Base-by-base conservation (phyloP, 92 coral and sea anemone genomes). In the Palythoa grandiflora region DNA sequence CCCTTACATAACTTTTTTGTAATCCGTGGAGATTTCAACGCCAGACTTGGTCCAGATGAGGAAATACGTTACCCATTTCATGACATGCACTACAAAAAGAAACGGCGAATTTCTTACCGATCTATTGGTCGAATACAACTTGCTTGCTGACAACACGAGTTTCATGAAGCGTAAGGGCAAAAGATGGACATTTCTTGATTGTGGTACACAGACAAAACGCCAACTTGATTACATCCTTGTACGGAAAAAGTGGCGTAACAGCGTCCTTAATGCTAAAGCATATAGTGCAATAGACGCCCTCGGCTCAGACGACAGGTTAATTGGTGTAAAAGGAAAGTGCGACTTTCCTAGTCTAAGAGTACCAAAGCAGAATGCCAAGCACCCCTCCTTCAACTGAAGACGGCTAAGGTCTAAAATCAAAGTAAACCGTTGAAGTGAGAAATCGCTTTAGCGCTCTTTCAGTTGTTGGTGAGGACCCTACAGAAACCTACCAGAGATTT, bases 231-330 rank as follows among this genome's bases (percentile, higher is more conserved):
- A 66, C 38, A 66, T 66, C 72, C 72, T 66, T 66, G 20, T 66
- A 66, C 72, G 72, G 38, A 19, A 66, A 66, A 66, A 90, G 71
- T 87, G 93, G 93, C 60, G 65, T 16, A 90, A 87, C 91, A 87
- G 93, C 68, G 65, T 75, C 87, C 66, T 60, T 52, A 90, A 87
- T 44, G 55, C 68, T 53, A 44, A 81, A 79, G 90, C 93, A 38
- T 87, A 73, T 75, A 77, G 61, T 66, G 21, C 93, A 4, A 76
- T 90, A 48, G 20, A 59, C 12, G 38, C 83, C 14, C 79, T 90
- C 65, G 83, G 71, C 75, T 79, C 93, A 38, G 93, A 90, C 77
- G 88, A 90, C 71, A 78, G 93, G 54, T 63, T 90, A 20, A 88
- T 88, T 19, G 73, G 47, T 36, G 12, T 66, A 28, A 28, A 28